Percentiles rank a stretch among this genome's conserved stretches.
phyloP scores from a whole-genome alignment of 2,888 invertebrate species.

The Eumerus sabulonum region DNA sequence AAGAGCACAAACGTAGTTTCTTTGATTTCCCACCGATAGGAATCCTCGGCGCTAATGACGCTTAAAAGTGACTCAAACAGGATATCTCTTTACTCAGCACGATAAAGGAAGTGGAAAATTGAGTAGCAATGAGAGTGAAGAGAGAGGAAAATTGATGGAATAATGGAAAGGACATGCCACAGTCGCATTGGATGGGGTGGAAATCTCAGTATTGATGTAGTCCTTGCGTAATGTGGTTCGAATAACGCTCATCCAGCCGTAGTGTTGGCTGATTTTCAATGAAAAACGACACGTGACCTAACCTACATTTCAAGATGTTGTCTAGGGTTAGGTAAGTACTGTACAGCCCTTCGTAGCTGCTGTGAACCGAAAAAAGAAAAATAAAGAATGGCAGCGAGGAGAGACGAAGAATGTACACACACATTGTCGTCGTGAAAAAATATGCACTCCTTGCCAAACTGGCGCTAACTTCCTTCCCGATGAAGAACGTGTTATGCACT shows the following conservation, averaged over 20 bases:
- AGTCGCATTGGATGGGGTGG: slow-evolving; percentile 27
- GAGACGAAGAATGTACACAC: background rate
- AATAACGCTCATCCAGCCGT: slow-evolving; percentile 16
- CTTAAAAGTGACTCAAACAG: slow-evolving; percentile 40
- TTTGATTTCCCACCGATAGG: slow-evolving; percentile 6
- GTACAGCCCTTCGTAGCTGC: slow-evolving; percentile 2
- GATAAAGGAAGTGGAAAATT: background rate
- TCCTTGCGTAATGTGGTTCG: slow-evolving; percentile 63
- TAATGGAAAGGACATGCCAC: slow-evolving; percentile 56
- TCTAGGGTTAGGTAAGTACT: slow-evolving; percentile 43
- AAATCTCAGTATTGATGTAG: slow-evolving; percentile 64
- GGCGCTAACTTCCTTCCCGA: slow-evolving; percentile 56
- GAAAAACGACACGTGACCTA: slow-evolving; percentile 68
- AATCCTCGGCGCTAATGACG: slow-evolving; percentile 15
- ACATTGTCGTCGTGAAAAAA: slow-evolving; percentile 60
- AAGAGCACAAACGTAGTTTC: background rate
- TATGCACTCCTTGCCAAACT: slow-evolving; percentile 61
- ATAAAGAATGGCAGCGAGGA: too few species aligned
- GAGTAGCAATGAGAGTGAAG: slow-evolving; percentile 14
- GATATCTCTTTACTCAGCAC: slow-evolving; percentile 53
- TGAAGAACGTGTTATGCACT: slow-evolving; percentile 52
- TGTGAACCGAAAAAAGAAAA: too few species aligned
- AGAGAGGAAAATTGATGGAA: slow-evolving; percentile 25
- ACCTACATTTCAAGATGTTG: slow-evolving; percentile 59
- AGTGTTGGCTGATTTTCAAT: too few species aligned